phyloP scores from a whole-genome alignment of 2,797 vertebrate genomes.

The Halcyon chelicuti region DNA sequence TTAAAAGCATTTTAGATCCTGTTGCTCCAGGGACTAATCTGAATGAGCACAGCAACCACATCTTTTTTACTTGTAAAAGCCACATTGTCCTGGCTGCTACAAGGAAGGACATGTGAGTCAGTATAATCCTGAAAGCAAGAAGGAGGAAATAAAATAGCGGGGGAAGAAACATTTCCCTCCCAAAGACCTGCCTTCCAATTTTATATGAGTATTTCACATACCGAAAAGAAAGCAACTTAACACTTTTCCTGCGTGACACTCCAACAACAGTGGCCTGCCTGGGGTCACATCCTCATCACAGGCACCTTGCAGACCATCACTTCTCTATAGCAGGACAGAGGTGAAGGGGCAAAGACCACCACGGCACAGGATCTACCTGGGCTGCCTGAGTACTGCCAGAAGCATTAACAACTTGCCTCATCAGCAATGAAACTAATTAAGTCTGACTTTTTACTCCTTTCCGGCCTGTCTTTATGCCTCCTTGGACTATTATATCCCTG shows the following conservation, averaged over 20 bases:
- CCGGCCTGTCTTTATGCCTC: background rate
- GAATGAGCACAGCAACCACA: background rate
- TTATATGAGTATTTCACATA: background rate
- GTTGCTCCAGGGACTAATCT: background rate
- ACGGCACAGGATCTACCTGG: background rate
- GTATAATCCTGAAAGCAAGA: background rate
- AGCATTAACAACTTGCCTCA: background rate
- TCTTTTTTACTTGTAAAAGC: background rate
- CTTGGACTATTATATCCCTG: background rate
- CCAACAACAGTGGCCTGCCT: background rate
- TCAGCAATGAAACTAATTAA: background rate
- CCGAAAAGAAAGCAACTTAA: background rate
- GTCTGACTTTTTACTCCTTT: background rate
- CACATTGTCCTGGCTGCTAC: background rate
- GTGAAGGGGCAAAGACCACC: background rate
- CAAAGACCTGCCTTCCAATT: background rate
- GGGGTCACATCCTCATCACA: accelerated
- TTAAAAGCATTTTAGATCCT: background rate
- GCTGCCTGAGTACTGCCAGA: background rate
- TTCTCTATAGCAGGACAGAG: background rate
- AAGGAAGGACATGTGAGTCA: background rate
- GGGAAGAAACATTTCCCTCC: background rate
- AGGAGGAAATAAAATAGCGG: background rate
- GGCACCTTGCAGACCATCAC: accelerated
- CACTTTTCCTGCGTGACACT: background rate